These are phyloP conservation scores for Pimephales promelas DNA, from an alignment of 2,113 vertebrate species.

Conservation along the genomic window DNA sequence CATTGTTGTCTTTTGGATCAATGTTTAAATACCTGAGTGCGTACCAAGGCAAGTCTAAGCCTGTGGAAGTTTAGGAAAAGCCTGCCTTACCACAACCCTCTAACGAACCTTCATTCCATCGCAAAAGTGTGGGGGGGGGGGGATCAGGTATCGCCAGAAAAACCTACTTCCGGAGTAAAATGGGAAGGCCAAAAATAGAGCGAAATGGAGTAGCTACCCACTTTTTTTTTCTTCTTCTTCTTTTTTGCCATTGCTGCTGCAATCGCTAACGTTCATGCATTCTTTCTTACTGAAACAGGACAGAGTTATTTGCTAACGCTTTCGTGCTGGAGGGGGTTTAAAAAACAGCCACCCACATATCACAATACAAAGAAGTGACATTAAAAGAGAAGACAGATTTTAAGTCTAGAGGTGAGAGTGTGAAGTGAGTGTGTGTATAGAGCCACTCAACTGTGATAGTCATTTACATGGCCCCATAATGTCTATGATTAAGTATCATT, in stretches of 20 bases:
- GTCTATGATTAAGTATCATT: neutral
- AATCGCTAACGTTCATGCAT: slow-evolving; percentile 44
- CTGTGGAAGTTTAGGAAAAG: slow-evolving; percentile 68
- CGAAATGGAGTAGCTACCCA: neutral
- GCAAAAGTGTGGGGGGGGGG: neutral
- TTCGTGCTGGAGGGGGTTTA: slow-evolving; percentile 47
- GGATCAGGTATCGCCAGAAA: slow-evolving; percentile 56
- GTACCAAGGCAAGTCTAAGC: slow-evolving; percentile 62
- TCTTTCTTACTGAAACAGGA: slow-evolving; percentile 26
- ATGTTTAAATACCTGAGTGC: slow-evolving; percentile 45
- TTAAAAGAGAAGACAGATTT: neutral
- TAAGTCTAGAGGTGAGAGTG: neutral
- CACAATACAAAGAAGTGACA: slow-evolving; percentile 30
- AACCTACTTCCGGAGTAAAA: slow-evolving; percentile 29
- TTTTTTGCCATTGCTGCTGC: neutral
- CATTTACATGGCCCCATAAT: neutral
- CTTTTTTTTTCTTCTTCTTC: neutral
- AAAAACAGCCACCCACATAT: slow-evolving; percentile 41
- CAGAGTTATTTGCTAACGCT: slow-evolving; percentile 54
- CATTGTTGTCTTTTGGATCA: slow-evolving; percentile 56
- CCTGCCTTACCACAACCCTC: slow-evolving; percentile 67
- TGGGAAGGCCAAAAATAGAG: slow-evolving; percentile 27
- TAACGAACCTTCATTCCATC: slow-evolving; percentile 67
- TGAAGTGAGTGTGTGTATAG: neutral
- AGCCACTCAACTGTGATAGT: neutral